Evolutionary conservation across 2,797 vertebrate species (phyloP).

Genomic region (Varecia variegata): DNA sequence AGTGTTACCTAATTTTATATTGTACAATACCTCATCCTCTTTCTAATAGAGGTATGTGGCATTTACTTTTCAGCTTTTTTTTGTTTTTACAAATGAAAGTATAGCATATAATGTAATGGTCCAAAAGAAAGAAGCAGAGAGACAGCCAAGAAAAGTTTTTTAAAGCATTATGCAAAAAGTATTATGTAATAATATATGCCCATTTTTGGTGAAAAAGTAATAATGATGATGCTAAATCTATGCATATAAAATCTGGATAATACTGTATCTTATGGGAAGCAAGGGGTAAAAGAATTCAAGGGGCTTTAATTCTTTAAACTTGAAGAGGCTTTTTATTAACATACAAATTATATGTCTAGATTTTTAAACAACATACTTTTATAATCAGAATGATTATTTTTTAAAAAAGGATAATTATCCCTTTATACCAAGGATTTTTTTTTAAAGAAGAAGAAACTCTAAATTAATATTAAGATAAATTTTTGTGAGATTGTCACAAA

Average conservation of each 20-base stretch:
- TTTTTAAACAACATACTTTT: background rate
- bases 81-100: conserved; percentile 31
- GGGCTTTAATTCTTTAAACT: background rate
- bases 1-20: background rate
- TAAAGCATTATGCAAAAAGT: background rate
- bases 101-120: background rate
- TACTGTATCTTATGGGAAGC: background rate
- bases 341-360: background rate
- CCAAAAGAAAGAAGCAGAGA: conserved; percentile 8
- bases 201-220: background rate
- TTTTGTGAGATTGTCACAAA: background rate
- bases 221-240: background rate
- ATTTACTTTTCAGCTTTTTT: background rate
- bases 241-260: background rate
- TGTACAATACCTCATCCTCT: background rate
- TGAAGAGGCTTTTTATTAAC: background rate
- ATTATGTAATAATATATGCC: background rate
- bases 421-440: background rate
- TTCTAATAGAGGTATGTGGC: background rate
- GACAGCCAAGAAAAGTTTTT: background rate
- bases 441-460: background rate
- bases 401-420: background rate
- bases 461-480: background rate
- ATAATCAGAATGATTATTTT: background rate
- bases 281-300: background rate